phyloP scores from a whole-genome alignment of 1,140 invertebrate genomes.

The Theocolax elegans region DNA sequence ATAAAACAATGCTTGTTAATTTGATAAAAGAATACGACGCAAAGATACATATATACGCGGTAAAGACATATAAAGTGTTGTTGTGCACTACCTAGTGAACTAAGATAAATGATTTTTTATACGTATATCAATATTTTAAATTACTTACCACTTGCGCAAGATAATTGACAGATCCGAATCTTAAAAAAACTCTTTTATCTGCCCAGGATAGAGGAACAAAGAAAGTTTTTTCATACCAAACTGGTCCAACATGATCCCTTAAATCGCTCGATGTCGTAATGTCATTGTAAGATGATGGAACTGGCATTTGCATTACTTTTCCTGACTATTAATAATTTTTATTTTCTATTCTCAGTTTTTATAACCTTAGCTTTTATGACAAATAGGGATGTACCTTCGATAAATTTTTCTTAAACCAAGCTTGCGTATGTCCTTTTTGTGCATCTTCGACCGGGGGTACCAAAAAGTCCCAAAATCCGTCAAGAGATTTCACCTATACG shows the following conservation, averaged over 20 bases:
- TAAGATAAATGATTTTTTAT: too few species aligned
- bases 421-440: constrained; percentile 78
- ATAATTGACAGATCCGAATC: constrained; percentile 92
- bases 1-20: too few species aligned
- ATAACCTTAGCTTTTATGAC: too few species aligned
- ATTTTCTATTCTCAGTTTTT: not conserved
- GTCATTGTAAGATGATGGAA: constrained; percentile 97
- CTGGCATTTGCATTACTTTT: constrained; percentile 86
- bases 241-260: constrained; percentile 92
- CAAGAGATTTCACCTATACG: constrained; percentile 71
- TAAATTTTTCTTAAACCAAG: constrained; percentile 76
- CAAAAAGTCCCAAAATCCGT: constrained; percentile 92
- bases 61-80: too few species aligned
- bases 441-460: constrained; percentile 74
- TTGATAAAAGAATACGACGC: too few species aligned
- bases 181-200: constrained; percentile 78
- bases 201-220: constrained; percentile 83
- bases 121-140: too few species aligned
- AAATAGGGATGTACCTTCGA: constrained; percentile 58
- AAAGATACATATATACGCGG: too few species aligned
- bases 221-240: constrained; percentile 91
- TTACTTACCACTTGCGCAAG: constrained; percentile 85
- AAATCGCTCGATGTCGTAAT: constrained; percentile 83
- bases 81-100: too few species aligned
- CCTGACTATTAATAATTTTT: constrained; percentile 61